Base-by-base conservation (phyloP, 1,140 invertebrate species). In the Trichonephila inaurata region DNA sequence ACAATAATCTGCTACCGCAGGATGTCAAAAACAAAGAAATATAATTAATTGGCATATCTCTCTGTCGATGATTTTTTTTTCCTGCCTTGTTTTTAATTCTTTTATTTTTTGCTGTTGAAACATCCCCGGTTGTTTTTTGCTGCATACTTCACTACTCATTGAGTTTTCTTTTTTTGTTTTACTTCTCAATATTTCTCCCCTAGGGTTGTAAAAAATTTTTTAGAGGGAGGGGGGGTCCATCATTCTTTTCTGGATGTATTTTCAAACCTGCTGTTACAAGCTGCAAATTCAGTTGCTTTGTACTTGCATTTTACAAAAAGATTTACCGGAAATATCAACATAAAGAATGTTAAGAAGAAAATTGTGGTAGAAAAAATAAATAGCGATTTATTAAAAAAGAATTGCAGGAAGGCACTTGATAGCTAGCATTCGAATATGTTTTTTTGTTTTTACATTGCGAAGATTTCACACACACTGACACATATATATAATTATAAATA, bases 31-130 rank as follows among this genome's bases (percentile, higher is more conserved):
- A 93, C 92, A 93, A 89, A 93, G 61, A 83, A 89, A 81, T 89
- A 28, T 93, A 93, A 93, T 93, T 93, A 93, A 93, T 93, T 93
- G 92, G 85, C 85, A 93, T 93, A 93, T 93, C 92, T 93, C 92
- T 93, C 60, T 89, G 85, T 83, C 87, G 24, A 18, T 64, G 85
- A 88, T 89, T 89, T 88, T 93, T 81, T 89, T 93, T 62, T 21
- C 66, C 19, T 58, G 82, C 51, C 82, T 82, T 21, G 44, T 89
- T 51, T 87, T 40, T 21, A 24, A 85, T 60, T 60, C 28, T 88
- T 89, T 69, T 89, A 19, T 89, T 72, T 89, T 89, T 69, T 21
- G 2, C 21, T 44, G n/a, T 19, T n/a, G 19, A 82, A 90, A 12
- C 44, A 33, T 61, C 24, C 12, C 1, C 28, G 72, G n/a, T 28